phyloP scores from a whole-genome alignment of 2,113 vertebrate genomes.

The Eublepharis macularius region DNA sequence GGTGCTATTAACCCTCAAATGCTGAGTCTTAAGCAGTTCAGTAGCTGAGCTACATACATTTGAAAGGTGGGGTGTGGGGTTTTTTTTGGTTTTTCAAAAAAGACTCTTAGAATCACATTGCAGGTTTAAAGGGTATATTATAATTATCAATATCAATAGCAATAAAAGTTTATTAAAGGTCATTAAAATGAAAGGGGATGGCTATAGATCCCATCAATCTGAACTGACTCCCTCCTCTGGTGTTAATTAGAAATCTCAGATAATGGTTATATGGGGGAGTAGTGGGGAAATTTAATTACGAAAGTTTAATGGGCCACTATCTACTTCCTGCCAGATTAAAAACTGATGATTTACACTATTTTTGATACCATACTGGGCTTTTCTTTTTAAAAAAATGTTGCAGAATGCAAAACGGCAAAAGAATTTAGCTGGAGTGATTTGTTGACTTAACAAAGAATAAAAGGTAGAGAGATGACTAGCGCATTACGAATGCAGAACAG shows the following conservation, averaged over 20 bases:
- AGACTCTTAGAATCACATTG: constrained; percentile 81
- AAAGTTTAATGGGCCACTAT: constrained; percentile 93
- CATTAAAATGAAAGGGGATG: constrained; percentile 99
- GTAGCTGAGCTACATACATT: constrained; percentile 48
- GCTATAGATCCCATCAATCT: constrained; percentile 93
- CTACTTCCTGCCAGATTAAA: constrained; percentile 88
- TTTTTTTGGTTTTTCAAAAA: constrained; percentile 73
- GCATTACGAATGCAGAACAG: constrained; percentile 17
- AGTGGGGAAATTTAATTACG: constrained; percentile 93
- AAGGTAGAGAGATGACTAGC: neutral
- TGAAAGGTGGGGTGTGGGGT: constrained; percentile 74
- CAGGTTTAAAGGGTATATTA: constrained; percentile 89
- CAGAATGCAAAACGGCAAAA: constrained; percentile 63
- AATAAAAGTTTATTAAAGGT: constrained; percentile 99
- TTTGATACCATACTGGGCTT: constrained; percentile 71
- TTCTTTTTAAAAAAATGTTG: constrained; percentile 65
- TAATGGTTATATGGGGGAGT: constrained; percentile 95
- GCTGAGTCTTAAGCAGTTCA: constrained; percentile 33
- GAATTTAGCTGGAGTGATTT: constrained; percentile 58
- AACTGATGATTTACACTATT: constrained; percentile 90
- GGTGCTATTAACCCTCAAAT: constrained; percentile 28
- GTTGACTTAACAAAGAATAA: constrained; percentile 23
- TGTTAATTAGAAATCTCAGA: constrained; percentile 98
- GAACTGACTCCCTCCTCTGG: constrained; percentile 95
- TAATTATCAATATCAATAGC: constrained; percentile 97